Evolutionary conservation across 2,113 vertebrate genomes (phyloP).

Genomic region (Tachysurus vachellii): DNA sequence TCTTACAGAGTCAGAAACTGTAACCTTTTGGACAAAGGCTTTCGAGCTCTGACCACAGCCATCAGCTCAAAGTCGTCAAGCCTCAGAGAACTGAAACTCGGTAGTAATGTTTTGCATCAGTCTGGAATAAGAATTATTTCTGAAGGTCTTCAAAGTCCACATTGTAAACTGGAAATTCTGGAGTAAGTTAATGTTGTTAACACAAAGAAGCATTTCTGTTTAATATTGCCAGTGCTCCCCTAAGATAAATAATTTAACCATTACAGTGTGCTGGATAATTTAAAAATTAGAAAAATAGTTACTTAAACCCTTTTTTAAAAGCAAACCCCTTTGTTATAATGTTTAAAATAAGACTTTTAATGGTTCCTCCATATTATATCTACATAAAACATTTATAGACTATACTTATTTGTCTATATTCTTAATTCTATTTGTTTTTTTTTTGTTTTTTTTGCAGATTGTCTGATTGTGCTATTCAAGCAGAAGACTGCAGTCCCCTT

Average conservation of each 20-base stretch:
- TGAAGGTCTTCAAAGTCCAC: conserved; percentile 37
- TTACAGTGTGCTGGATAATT: neutral
- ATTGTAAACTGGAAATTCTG: conserved; percentile 54
- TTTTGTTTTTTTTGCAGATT: conserved; percentile 47
- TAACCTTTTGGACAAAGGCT: conserved; percentile 22
- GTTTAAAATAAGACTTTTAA: neutral
- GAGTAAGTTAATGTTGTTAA: conserved; percentile 50
- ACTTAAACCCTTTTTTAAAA: neutral
- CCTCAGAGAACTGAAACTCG: conserved; percentile 58
- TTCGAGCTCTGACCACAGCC: conserved; percentile 38
- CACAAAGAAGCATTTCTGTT: neutral
- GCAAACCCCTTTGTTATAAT: neutral
- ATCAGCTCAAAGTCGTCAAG: conserved; percentile 31
- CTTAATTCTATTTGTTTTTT: neutral
- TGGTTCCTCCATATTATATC: neutral
- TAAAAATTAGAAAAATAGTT: neutral
- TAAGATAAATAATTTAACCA: neutral
- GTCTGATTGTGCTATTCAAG: conserved; percentile 57
- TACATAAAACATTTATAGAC: neutral
- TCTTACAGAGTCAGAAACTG: conserved; percentile 34
- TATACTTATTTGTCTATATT: neutral
- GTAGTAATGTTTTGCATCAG: conserved; percentile 52
- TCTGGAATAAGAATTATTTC: conserved; percentile 47
- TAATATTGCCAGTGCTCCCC: neutral
- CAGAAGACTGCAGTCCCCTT: conserved; percentile 38